Conservation (phyloP, 2,888 invertebrate species). For the Microchrysa polita region DNA sequence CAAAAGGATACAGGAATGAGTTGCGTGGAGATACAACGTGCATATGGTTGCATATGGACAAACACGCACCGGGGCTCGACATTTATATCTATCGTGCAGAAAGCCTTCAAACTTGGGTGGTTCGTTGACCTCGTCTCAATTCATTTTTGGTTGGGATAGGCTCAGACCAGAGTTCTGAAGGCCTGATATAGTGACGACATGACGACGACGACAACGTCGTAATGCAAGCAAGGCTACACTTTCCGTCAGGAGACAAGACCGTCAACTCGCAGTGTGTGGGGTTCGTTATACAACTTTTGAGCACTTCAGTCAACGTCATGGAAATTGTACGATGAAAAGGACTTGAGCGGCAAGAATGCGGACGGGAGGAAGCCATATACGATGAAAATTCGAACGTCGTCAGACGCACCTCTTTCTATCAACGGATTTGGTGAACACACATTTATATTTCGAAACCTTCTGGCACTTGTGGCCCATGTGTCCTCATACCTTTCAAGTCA, state of each 20-base stretch:
- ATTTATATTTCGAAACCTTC: neutral
- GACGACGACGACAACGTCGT: neutral
- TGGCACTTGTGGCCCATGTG: neutral
- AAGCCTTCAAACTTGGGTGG: constrained; percentile 54
- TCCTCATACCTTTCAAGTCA: no score
- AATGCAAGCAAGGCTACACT: neutral
- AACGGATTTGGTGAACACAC: neutral
- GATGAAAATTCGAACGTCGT: constrained; percentile 15
- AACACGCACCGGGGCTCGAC: constrained; percentile 33
- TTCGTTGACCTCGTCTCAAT: constrained; percentile 55
- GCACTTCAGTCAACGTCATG: neutral
- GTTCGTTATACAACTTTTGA: neutral
- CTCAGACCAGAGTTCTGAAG: constrained; percentile 48
- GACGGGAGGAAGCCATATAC: neutral
- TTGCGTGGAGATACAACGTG: neutral
- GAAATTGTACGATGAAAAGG: neutral
- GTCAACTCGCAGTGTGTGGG: neutral
- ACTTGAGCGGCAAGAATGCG: neutral
- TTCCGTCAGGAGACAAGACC: neutral
- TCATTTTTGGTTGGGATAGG: constrained; percentile 55
- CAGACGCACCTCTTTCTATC: constrained; percentile 1
- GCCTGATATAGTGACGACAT: constrained; percentile 47
- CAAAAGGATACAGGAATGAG: neutral
- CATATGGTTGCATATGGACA: constrained; percentile 42
- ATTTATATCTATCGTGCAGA: constrained; percentile 40